A percentile compares a stretch with the other conserved stretches of the same genome.
These are phyloP conservation scores for Eupithecia inturbata DNA, from an alignment of 2,888 invertebrate genomes.

Conservation along the genomic window DNA sequence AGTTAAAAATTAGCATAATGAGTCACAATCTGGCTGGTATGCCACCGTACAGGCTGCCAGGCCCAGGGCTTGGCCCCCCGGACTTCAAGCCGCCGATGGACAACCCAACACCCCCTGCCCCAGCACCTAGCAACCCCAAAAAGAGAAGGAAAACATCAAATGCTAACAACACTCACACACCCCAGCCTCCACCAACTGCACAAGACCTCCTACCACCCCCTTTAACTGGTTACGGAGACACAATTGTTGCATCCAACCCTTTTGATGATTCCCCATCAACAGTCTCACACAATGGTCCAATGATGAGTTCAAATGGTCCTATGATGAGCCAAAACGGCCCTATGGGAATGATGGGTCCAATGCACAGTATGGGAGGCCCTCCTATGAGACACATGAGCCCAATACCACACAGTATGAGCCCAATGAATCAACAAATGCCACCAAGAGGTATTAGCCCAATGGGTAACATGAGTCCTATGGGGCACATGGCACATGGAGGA, in stretches of 20 bases:
- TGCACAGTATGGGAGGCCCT: constrained; percentile 85
- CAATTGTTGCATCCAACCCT: constrained; percentile 96
- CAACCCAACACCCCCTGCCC: constrained; percentile 87
- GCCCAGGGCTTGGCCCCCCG: constrained; percentile 88
- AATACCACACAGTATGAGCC: constrained; percentile 84
- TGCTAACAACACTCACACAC: constrained; percentile 86
- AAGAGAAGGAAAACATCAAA: constrained; percentile 93
- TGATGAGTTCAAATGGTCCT: constrained; percentile 86
- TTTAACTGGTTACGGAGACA: constrained; percentile 95
- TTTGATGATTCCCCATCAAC: constrained; percentile 95
- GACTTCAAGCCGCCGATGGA: constrained; percentile 90
- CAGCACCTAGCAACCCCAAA: constrained; percentile 93
- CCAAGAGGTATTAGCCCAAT: constrained; percentile 87
- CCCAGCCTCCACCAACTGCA: constrained; percentile 88
- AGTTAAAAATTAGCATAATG: constrained; percentile 82
- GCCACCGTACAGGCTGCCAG: constrained; percentile 91
- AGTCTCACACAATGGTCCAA: constrained; percentile 84
- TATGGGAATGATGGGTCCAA: constrained; percentile 86
- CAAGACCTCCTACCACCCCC: constrained; percentile 93
- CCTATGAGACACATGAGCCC: constrained; percentile 88
- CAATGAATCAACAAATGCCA: constrained; percentile 86
- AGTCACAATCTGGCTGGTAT: constrained; percentile 92
- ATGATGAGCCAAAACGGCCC: constrained; percentile 88
- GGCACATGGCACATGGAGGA: constrained; percentile 84
- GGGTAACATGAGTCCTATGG: constrained; percentile 89